Evolutionary conservation across 2,888 invertebrate species (phyloP).

Genomic region (Rhodophaea formosa): DNA sequence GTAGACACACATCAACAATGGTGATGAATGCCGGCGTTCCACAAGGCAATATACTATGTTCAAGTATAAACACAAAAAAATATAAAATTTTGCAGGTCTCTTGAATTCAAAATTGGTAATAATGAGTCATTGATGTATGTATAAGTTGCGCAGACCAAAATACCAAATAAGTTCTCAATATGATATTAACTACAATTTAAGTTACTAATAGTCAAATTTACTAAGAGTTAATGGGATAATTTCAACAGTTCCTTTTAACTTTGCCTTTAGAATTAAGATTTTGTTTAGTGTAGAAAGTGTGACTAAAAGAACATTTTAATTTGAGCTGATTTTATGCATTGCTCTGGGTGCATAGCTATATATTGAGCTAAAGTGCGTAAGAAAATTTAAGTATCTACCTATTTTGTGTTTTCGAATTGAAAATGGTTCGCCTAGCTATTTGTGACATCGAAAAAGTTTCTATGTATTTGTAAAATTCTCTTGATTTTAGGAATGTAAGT

Average conservation of each 20-base stretch:
- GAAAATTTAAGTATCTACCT: too few species aligned
- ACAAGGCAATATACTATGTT: background rate
- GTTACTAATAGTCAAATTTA: background rate
- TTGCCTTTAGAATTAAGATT: background rate
- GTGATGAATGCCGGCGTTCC: background rate
- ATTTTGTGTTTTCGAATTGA: background rate
- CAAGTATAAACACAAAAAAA: background rate
- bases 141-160: slow-evolving; percentile 59
- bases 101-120: background rate
- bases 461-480: slow-evolving; percentile 33
- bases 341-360: background rate
- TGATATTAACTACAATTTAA: slow-evolving; percentile 13
- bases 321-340: background rate
- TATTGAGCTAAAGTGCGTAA: background rate
- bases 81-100: background rate
- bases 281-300: background rate
- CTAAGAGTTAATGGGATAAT: background rate
- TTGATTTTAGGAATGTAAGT: slow-evolving; percentile 37
- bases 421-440: slow-evolving; percentile 1
- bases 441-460: slow-evolving; percentile 29
- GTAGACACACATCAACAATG: too few species aligned
- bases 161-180: slow-evolving; percentile 34
- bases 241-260: background rate
- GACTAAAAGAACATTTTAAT: background rate
- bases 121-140: slow-evolving; percentile 25